Percentiles rank a stretch among this genome's conserved stretches.
Conservation (phyloP, 1,140 invertebrate species). For the Atopsyche davidsoni region DNA sequence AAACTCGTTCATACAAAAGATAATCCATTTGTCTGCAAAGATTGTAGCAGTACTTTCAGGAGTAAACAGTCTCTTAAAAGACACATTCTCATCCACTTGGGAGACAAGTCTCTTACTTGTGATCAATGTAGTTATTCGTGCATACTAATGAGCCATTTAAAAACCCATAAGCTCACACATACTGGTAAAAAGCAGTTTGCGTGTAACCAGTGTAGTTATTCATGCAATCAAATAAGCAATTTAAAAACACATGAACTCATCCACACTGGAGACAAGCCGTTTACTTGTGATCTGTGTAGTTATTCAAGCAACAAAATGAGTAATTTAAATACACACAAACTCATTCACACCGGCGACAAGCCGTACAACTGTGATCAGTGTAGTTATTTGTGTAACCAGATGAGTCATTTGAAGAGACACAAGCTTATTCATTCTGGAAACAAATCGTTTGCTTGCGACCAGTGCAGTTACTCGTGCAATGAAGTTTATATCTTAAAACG, state of each 20-base stretch:
- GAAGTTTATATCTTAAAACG: constrained; percentile 1
- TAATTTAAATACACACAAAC: background rate
- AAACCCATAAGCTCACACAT: background rate
- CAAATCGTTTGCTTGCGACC: constrained; percentile 7
- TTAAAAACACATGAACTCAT: background rate
- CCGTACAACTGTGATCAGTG: background rate
- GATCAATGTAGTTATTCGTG: no score
- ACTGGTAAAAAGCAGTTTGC: background rate
- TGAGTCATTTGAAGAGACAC: constrained; percentile 9
- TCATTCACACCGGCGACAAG: background rate
- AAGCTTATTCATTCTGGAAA: constrained; percentile 6
- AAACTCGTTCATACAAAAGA: no score
- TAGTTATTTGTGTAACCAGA: constrained; percentile 4
- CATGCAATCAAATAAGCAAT: background rate
- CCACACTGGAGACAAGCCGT: background rate
- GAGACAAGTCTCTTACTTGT: no score
- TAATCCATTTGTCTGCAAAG: no score
- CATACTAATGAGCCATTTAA: no score
- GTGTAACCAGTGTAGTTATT: background rate
- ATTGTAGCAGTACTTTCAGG: no score
- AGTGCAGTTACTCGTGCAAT: constrained; percentile 7
- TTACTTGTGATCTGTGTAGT: background rate
- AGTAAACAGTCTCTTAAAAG: no score
- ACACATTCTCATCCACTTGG: no score
- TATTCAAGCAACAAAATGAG: background rate